Evolutionary conservation across 2,797 vertebrate genomes (phyloP).

Genomic region (Gymnoscopelus braueri): DNA sequence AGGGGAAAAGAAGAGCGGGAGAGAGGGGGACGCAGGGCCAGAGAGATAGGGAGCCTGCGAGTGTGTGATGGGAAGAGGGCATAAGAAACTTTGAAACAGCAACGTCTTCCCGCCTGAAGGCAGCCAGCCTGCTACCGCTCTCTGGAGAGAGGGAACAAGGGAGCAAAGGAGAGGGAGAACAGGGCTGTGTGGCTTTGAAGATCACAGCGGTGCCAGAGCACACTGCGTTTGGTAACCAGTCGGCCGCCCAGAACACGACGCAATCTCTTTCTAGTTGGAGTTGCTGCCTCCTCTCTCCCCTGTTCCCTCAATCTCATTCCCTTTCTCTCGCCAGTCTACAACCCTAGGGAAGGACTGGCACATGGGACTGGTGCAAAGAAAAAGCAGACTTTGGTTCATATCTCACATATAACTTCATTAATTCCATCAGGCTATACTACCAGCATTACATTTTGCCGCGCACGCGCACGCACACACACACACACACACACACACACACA

Average conservation of each 20-base stretch:
- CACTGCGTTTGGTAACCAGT: constrained; percentile 47
- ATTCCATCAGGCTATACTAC: constrained; percentile 45
- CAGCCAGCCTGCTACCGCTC: constrained; percentile 28
- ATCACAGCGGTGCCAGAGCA: constrained; percentile 60
- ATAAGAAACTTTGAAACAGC: constrained; percentile 52
- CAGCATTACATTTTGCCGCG: constrained; percentile 21
- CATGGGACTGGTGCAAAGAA: neutral
- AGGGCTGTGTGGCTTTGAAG: constrained; percentile 69
- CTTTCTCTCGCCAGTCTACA: constrained; percentile 15
- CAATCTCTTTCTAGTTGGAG: constrained; percentile 36
- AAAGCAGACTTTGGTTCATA: neutral
- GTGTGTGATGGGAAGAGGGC: constrained; percentile 14
- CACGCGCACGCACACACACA: neutral
- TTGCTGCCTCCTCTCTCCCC: constrained; percentile 40
- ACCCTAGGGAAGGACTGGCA: constrained; percentile 20
- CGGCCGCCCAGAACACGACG: constrained; percentile 41
- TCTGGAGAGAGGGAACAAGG: constrained; percentile 36
- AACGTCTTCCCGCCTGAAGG: constrained; percentile 46
- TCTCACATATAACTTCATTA: constrained; percentile 43
- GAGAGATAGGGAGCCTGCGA: neutral
- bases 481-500: no score
- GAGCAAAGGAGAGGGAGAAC: constrained; percentile 33
- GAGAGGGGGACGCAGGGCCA: neutral
- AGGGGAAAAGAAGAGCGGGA: neutral
- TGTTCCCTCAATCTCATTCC: constrained; percentile 37